Conservation (phyloP, 2,888 invertebrate species). For the Cyaniris semiargus region DNA sequence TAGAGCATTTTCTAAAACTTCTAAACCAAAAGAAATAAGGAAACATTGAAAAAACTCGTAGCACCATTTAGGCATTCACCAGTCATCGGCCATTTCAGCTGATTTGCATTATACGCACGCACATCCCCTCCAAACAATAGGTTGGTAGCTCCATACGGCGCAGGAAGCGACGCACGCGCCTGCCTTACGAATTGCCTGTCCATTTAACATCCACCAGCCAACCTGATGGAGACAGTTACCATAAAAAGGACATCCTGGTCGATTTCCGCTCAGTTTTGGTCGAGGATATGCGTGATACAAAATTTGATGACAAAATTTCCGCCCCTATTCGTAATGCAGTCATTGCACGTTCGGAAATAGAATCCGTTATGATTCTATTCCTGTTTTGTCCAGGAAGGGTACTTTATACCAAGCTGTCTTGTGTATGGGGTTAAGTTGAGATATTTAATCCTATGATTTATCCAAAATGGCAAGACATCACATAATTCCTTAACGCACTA, state of each 20-base stretch:
- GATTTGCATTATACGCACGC: constrained; percentile 66
- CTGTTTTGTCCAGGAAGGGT: neutral
- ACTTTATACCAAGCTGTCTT: neutral
- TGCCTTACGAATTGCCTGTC: constrained; percentile 63
- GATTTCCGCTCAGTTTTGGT: constrained; percentile 63
- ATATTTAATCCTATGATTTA: neutral
- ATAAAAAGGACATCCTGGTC: constrained; percentile 74
- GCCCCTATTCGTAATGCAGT: neutral
- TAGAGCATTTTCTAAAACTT: neutral
- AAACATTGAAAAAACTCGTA: constrained; percentile 41
- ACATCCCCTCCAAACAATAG: constrained; percentile 76
- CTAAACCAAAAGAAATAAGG: constrained; percentile 1
- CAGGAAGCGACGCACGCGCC: constrained; percentile 76
- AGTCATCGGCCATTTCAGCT: constrained; percentile 43
- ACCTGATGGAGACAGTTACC: constrained; percentile 68
- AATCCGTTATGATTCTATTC: constrained; percentile 10
- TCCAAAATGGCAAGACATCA: too few species aligned
- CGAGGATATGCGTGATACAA: constrained; percentile 56
- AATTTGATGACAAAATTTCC: constrained; percentile 40
- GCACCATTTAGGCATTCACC: constrained; percentile 50
- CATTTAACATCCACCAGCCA: constrained; percentile 7
- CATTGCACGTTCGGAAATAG: constrained; percentile 14
- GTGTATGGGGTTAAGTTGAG: neutral
- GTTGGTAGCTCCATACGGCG: constrained; percentile 73
- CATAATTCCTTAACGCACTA: too few species aligned